These are phyloP conservation scores for Ricordea florida DNA, from an alignment of 92 coral and sea anemone genomes.

Conservation along the genomic window DNA sequence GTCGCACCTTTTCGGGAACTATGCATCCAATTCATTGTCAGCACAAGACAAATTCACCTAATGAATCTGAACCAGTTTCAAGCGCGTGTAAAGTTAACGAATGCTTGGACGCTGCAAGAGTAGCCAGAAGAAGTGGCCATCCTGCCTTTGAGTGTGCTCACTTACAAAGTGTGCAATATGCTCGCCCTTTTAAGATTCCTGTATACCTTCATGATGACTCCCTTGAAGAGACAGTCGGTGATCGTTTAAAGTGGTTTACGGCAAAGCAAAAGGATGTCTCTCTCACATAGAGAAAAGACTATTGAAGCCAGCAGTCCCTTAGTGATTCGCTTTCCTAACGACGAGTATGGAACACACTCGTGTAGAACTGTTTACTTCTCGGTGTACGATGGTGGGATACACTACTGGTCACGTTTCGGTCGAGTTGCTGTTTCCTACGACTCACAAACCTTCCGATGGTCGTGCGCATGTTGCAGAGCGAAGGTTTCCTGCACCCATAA, in stretches of 20 bases:
- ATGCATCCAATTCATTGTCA: constrained; percentile 47
- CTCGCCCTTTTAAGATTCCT: neutral
- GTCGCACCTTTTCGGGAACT: constrained; percentile 49
- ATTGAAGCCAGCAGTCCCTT: constrained; percentile 13
- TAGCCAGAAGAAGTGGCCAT: constrained; percentile 32
- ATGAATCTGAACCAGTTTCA: neutral
- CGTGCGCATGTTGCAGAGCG: constrained; percentile 15
- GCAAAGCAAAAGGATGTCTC: constrained; percentile 21
- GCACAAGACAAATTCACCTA: constrained; percentile 8
- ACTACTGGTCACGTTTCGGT: constrained; percentile 51
- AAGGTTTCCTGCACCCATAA: constrained; percentile 40
- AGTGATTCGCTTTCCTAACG: constrained; percentile 12
- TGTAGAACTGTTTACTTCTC: constrained; percentile 26
- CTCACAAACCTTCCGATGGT: neutral
- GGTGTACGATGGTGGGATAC: constrained; percentile 40
- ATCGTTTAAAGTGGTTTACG: constrained; percentile 37
- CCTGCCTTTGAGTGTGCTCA: constrained; percentile 54
- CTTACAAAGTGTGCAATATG: constrained; percentile 52
- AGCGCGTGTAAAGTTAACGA: constrained; percentile 40
- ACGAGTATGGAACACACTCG: constrained; percentile 4
- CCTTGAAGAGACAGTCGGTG: constrained; percentile 6
- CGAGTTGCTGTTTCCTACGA: constrained; percentile 26
- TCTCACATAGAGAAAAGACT: constrained; percentile 16
- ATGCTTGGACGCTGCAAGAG: constrained; percentile 43
- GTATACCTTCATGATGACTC: constrained; percentile 10